Evolutionary conservation across 2,797 vertebrate species (phyloP), one percentile per base, ranked within the genome.

Genomic region (Furcifer pardalis): DNA sequence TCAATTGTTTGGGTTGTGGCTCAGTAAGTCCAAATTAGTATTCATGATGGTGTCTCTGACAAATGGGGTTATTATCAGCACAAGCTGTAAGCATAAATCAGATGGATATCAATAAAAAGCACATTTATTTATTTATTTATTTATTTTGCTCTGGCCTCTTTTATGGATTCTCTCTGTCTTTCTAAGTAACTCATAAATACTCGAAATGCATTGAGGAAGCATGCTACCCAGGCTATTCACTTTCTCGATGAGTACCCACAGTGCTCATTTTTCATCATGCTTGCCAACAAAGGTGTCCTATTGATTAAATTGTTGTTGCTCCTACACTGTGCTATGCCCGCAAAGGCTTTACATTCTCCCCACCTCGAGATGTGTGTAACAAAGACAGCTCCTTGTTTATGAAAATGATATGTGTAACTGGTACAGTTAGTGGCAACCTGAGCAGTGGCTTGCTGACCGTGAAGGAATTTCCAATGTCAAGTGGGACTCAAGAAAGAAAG

Each of bases 1-100:
- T 88, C 92, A 90, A 73, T 94, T 94, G 88, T 91, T 89, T 94
- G 89, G 85, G 85, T 91, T 92, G 91, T 89, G 82, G 90, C 72
- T 93, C 86, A 77, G 87, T 90, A 90, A 92, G 44, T 68, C 35
- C 89, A 92, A 92, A 95, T 96, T 95, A 95, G 94, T 94, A 96
- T 96, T 95, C 95, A 90, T 71, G 84, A 94, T 84, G 68, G 92
- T 84, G 80, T 88, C 86, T 91, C 91, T 95, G 95, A 96, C 93
- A 95, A 96, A 96, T 95, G 92, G 89, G 91, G 92, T 94, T 96
- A 95, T 96, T 96, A 96, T 91, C 94, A 94, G 92, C 93, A 94
- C 87, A 94, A 90, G 93, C 84, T 94, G 93, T 95, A 96, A 95
- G 94, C 94, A 95, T 96, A 96, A 95, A 96, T 96, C 95, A 95